phyloP scores from a whole-genome alignment of 2,797 vertebrate genomes.

The Hapalemur alaotrensis region DNA sequence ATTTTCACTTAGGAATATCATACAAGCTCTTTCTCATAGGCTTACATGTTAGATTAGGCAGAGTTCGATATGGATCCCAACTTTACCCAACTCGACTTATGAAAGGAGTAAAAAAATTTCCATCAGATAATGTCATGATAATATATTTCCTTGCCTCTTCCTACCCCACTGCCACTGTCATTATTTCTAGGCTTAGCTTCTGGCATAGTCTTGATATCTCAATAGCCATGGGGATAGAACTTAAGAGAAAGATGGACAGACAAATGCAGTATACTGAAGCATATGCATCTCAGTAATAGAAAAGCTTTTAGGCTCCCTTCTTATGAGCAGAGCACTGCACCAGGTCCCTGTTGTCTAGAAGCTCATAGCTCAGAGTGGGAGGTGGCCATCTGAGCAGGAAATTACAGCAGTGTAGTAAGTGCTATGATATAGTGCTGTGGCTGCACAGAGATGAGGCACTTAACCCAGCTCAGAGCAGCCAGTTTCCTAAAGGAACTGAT shows the following conservation, averaged over 20 bases:
- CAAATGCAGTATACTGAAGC: background rate
- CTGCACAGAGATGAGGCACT: background rate
- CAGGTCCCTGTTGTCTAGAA: background rate
- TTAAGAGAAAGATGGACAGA: background rate
- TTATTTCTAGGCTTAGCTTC: background rate
- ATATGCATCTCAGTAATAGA: background rate
- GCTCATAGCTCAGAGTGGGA: background rate
- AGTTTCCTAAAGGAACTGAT: background rate
- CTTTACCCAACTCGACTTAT: background rate
- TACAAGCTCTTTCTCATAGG: background rate
- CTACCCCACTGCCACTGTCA: background rate
- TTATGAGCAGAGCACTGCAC: background rate
- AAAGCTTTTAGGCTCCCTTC: background rate
- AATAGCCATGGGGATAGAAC: background rate
- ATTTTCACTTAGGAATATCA: background rate
- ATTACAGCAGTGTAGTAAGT: background rate
- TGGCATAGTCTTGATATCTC: background rate
- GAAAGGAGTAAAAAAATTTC: background rate
- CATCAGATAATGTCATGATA: background rate
- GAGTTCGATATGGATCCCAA: background rate
- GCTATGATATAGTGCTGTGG: background rate
- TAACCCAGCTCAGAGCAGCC: background rate
- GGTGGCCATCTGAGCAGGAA: background rate
- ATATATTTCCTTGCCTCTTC: background rate
- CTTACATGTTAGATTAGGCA: background rate